These are phyloP conservation scores for Ephestia elutella DNA, from an alignment of 1,140 invertebrate genomes.

Conservation along the genomic window DNA sequence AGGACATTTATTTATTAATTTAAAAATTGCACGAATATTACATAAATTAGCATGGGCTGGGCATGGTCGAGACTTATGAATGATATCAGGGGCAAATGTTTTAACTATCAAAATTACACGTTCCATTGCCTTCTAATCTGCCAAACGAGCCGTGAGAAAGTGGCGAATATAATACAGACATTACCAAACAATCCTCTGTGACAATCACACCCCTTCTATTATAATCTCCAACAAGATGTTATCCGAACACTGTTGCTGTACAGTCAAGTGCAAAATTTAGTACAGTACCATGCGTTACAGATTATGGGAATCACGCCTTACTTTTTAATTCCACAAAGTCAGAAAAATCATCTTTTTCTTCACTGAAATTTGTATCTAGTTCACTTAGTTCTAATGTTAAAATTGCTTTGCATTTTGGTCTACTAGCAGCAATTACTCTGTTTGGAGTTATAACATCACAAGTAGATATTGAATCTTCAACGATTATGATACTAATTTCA, in stretches of 20 bases:
- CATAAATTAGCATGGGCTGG: no score
- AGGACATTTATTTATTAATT: no score
- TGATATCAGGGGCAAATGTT: not conserved
- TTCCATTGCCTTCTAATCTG: slow-evolving; percentile 24
- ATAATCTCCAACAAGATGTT: slow-evolving; percentile 55
- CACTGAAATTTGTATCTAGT: slow-evolving; percentile 22
- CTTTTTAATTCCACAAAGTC: slow-evolving; percentile 22
- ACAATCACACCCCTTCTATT: slow-evolving; percentile 37
- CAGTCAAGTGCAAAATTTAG: slow-evolving; percentile 67
- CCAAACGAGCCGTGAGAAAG: slow-evolving; percentile 35
- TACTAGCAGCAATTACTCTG: slow-evolving; percentile 28
- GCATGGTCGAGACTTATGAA: not conserved
- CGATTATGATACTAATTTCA: slow-evolving; percentile 20
- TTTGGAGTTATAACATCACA: slow-evolving; percentile 21
- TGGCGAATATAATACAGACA: slow-evolving; percentile 23
- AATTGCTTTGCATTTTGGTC: slow-evolving; percentile 10
- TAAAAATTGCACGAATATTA: not conserved
- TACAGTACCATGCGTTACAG: slow-evolving; percentile 49
- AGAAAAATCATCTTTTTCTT: not conserved
- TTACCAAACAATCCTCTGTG: slow-evolving; percentile 23
- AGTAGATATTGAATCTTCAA: slow-evolving; percentile 9
- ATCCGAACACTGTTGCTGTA: slow-evolving; percentile 33
- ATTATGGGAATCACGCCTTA: slow-evolving; percentile 67
- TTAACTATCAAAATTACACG: slow-evolving; percentile 23
- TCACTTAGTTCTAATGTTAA: not conserved